A percentile compares a stretch with the other conserved stretches of the same genome.
Conservation (phyloP, 1,140 invertebrate genomes). For the Calosoma granatense region DNA sequence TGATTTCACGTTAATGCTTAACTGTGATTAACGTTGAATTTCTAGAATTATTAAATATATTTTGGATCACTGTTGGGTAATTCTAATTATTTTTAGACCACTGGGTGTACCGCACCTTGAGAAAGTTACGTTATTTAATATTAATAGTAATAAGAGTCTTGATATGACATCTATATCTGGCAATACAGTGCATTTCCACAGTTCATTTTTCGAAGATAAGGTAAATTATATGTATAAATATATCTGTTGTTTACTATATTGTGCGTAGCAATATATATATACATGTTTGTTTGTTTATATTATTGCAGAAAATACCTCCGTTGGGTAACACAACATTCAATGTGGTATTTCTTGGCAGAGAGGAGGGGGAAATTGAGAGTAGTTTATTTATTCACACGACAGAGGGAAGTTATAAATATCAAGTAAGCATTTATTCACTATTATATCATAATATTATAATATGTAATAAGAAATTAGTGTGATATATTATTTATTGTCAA, state of each 20-base stretch:
- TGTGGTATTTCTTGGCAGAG: constrained; percentile 86
- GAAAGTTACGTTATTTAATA: constrained; percentile 70
- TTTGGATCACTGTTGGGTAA: constrained; percentile 23
- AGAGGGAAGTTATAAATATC: constrained; percentile 73
- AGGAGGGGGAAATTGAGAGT: constrained; percentile 79
- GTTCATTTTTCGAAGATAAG: constrained; percentile 86
- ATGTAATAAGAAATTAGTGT: background rate
- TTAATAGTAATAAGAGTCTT: constrained; percentile 58
- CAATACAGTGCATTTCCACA: constrained; percentile 79
- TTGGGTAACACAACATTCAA: constrained; percentile 89
- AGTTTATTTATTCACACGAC: constrained; percentile 89
- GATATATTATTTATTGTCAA: constrained; percentile 3
- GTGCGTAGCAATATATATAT: constrained; percentile 11
- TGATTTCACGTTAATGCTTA: too few relatives aligned
- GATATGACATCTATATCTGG: constrained; percentile 80
- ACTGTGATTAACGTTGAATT: too few relatives aligned
- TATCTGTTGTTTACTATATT: constrained; percentile 8
- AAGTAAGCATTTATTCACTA: constrained; percentile 41
- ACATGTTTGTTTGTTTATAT: constrained; percentile 8
- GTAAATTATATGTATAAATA: constrained; percentile 35
- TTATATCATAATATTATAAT: constrained; percentile 5
- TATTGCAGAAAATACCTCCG: constrained; percentile 66
- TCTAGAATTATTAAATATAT: constrained; percentile 16
- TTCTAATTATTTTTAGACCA: constrained; percentile 56
- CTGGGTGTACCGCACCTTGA: constrained; percentile 73